phyloP scores from a whole-genome alignment of 2,888 invertebrate genomes.

The Artemia sinica region DNA sequence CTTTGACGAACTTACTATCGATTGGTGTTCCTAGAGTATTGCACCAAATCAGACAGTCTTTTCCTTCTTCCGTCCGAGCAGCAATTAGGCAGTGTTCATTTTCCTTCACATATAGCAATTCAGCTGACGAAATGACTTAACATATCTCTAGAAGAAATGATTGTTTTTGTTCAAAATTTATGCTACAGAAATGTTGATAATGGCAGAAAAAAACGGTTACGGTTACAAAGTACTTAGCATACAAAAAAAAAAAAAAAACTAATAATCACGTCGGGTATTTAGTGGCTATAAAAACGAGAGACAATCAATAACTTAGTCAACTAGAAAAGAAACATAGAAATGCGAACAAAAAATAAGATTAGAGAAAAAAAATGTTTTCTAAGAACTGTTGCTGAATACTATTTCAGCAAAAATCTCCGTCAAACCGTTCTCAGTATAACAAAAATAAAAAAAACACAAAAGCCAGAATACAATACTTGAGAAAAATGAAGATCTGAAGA shows the following conservation, averaged over 20 bases:
- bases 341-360: too few species aligned
- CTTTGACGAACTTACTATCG: constrained; percentile 41
- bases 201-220: too few species aligned
- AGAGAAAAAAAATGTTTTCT: background rate
- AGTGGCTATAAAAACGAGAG: too few species aligned
- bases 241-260: too few species aligned
- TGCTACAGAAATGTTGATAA: too few species aligned
- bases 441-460: constrained; percentile 16
- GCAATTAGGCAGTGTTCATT: constrained; percentile 64
- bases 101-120: constrained; percentile 47
- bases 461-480: constrained; percentile 20
- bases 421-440: constrained; percentile 11
- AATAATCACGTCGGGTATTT: too few species aligned
- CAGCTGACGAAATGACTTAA: constrained; percentile 50
- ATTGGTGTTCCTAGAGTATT: constrained; percentile 73
- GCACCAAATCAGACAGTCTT: constrained; percentile 51
- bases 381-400: background rate
- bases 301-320: too few species aligned
- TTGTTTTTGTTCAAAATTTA: too few species aligned
- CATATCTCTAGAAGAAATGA: constrained; percentile 38
- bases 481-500: constrained; percentile 20
- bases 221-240: too few species aligned
- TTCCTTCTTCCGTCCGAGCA: constrained; percentile 38
- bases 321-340: too few species aligned
- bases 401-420: background rate